Conservation (phyloP, 64 coral and sea anemone genomes). For the Dendronephthya gigantea region DNA sequence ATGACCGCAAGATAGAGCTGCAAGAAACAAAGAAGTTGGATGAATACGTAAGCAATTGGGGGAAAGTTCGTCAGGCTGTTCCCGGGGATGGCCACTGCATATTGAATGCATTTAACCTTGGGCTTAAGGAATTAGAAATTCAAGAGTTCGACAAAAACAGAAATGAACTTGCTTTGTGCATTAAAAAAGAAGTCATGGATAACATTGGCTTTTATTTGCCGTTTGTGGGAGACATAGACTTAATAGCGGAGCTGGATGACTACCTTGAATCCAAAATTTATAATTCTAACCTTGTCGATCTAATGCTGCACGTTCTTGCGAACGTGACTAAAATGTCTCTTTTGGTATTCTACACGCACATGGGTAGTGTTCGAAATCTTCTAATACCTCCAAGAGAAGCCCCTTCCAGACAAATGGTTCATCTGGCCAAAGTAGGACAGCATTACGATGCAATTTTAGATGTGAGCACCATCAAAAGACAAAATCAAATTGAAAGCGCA, state of each 20-base stretch:
- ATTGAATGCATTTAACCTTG: neutral
- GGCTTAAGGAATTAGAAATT: neutral
- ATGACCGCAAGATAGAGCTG: no score
- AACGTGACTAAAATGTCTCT: slow-evolving; percentile 3
- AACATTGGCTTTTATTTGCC: slow-evolving; percentile 17
- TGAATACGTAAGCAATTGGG: neutral
- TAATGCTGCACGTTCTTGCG: slow-evolving; percentile 23
- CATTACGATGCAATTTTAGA: slow-evolving; percentile 27
- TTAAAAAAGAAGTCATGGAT: slow-evolving; percentile 10
- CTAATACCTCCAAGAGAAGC: slow-evolving; percentile 6
- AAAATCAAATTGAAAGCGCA: neutral
- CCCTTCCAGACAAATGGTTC: neutral
- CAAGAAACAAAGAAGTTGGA: neutral
- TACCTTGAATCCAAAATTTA: slow-evolving; percentile 13
- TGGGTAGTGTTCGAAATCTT: neutral
- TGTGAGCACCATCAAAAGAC: neutral
- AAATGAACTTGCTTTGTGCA: neutral
- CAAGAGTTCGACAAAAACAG: slow-evolving; percentile 6
- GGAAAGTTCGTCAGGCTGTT: neutral
- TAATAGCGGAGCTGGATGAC: neutral
- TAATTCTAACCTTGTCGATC: slow-evolving; percentile 14
- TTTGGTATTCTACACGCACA: neutral
- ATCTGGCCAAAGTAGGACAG: slow-evolving; percentile 18
- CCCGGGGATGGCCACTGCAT: slow-evolving; percentile 35
- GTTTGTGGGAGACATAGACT: slow-evolving; percentile 18